Conservation (phyloP, 2,888 invertebrate genomes). For the Acleris sparsana region DNA sequence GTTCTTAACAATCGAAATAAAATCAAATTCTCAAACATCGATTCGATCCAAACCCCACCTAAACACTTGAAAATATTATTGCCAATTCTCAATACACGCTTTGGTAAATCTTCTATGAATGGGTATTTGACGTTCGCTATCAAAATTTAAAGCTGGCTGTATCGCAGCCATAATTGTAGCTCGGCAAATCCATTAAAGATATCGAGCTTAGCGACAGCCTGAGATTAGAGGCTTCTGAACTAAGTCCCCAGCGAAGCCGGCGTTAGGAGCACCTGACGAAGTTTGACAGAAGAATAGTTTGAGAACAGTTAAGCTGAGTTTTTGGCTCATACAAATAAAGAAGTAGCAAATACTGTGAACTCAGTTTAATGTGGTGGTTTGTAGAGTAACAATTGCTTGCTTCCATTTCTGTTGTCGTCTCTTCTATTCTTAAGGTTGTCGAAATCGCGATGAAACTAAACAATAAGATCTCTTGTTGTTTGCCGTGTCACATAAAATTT, state of each 20-base stretch:
- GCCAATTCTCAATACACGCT: background rate
- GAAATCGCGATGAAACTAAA: too few relatives aligned
- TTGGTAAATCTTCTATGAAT: background rate
- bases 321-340: too few relatives aligned
- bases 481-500: too few relatives aligned
- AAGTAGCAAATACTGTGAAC: too few relatives aligned
- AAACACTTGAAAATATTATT: constrained; percentile 1
- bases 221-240: constrained; percentile 43
- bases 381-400: too few relatives aligned
- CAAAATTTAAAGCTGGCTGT: constrained; percentile 13
- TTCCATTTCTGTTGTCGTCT: too few relatives aligned
- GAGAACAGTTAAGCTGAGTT: background rate
- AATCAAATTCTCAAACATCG: background rate
- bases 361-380: too few relatives aligned
- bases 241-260: constrained; percentile 2
- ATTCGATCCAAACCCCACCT: background rate
- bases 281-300: constrained; percentile 1
- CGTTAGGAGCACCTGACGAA: background rate
- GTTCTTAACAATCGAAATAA: too few relatives aligned
- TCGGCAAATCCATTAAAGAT: constrained; percentile 13
- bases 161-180: constrained; percentile 13
- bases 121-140: background rate
- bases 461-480: too few relatives aligned
- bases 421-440: too few relatives aligned
- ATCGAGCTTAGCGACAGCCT: constrained; percentile 43